Base-by-base conservation (phyloP, 2,113 vertebrate genomes). In the Petromus typicus region DNA sequence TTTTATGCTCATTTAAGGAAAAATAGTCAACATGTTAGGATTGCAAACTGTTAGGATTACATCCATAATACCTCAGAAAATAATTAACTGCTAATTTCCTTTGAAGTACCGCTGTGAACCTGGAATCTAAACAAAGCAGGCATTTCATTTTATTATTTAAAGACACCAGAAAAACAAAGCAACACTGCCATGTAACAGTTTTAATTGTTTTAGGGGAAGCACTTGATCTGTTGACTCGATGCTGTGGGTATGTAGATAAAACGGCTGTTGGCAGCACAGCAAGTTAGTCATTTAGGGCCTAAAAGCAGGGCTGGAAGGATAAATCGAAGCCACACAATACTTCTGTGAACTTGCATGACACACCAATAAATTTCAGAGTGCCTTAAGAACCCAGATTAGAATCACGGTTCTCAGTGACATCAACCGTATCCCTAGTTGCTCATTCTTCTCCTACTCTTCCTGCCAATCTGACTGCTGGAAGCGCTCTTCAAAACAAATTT, bases 381-480 rank as follows among this genome's bases (percentile, higher is more conserved):
- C 82, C 67, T 40, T 54, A 34, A 69, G 54, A 82, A 37, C 81
- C 25, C 67, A 85, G 88, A 92, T 66, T 59, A 18, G 57, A 82
- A 71, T 66, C 25, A 0, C 43, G 40, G 0, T 30, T 40, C 83
- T 61, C 67, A 1, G 84, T 4, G 73, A 93, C 63, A 75, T 54
- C 91, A 32, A 2, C 8, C 14, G 22, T 34, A 59, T 45, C 75
- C 67, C 67, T 18, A 7, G 34, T 63, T 64, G 45, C 57, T 79
- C 14, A 13, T 5, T 63, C 71, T 79, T 27, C 18, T 57, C 40
- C 80, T 0, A 0, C n/a, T 6, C 30, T 37, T 27, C 61, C 61
- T 22, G 95, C 92, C 90, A 2, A 92, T 84, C 79, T 71, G 94
- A 90, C 78, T 2, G 40, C 81, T 63, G 9, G 59, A 43, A 45